A percentile compares a stretch with the other conserved stretches of the same genome.
These are phyloP conservation scores for Phoxinus phoxinus DNA, from an alignment of 2,113 vertebrate species.

Conservation along the genomic window DNA sequence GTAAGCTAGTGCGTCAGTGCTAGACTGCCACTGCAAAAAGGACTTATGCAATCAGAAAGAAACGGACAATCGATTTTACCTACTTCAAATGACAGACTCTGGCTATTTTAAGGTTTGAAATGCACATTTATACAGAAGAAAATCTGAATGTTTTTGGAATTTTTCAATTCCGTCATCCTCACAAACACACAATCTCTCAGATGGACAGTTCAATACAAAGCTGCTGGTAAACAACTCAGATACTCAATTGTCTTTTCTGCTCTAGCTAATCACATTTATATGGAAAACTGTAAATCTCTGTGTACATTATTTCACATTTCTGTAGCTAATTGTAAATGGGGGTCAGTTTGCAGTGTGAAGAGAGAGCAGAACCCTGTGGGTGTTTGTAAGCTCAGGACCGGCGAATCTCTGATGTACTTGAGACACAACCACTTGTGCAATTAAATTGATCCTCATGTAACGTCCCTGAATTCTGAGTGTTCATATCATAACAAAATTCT, in stretches of 20 bases:
- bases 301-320: constrained; percentile 14
- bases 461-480: constrained; percentile 35
- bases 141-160: constrained; percentile 18
- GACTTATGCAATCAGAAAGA: constrained; percentile 8
- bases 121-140: not conserved
- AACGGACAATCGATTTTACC: not conserved
- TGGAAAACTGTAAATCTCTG: constrained; percentile 20
- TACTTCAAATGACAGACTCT: not conserved
- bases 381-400: constrained; percentile 50
- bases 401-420: constrained; percentile 55
- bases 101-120: not conserved
- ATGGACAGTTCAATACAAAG: constrained; percentile 17
- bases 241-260: not conserved
- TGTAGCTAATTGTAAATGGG: constrained; percentile 5
- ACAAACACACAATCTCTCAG: constrained; percentile 13
- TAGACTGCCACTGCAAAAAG: not conserved
- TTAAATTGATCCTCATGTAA: constrained; percentile 50
- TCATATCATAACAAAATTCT: not conserved
- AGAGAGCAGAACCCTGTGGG: constrained; percentile 19
- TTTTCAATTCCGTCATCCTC: not conserved
- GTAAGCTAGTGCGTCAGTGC: not conserved
- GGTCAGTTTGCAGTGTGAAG: constrained; percentile 27
- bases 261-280: not conserved
- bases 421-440: constrained; percentile 61
- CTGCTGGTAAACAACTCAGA: constrained; percentile 18